These are phyloP conservation scores for Anthopleura sola DNA, from an alignment of 64 coral and sea anemone genomes.

Conservation along the genomic window DNA sequence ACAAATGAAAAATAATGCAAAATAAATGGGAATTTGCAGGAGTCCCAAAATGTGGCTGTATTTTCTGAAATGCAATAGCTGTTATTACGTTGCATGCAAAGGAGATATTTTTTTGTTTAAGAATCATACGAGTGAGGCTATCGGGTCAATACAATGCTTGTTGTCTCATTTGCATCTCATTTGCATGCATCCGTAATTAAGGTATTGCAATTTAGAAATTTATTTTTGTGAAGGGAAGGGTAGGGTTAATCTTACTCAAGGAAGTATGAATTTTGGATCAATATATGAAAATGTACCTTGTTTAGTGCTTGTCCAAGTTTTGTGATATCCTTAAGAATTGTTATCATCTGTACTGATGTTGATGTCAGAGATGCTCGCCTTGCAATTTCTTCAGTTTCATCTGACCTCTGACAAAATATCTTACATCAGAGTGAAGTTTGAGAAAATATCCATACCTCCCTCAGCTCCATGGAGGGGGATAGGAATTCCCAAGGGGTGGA, in stretches of 20 bases:
- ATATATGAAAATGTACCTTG: slow-evolving; percentile 41
- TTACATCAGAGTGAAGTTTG: no score
- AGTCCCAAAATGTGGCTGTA: not conserved
- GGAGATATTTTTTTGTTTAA: no score
- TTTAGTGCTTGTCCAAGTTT: slow-evolving; percentile 60
- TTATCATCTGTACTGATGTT: slow-evolving; percentile 62
- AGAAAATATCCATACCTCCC: not conserved
- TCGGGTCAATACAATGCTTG: no score
- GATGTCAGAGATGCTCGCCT: slow-evolving; percentile 18
- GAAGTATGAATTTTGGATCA: not conserved
- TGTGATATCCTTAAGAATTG: slow-evolving; percentile 68
- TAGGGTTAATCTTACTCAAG: no score
- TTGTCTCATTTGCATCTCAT: no score
- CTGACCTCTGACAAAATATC: not conserved
- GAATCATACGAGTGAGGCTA: no score
- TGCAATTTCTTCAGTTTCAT: slow-evolving; percentile 27
- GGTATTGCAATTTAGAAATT: no score
- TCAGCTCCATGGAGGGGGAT: no score
- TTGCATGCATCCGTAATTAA: no score
- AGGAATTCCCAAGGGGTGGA: not conserved
- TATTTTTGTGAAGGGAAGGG: no score
- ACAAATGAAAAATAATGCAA: not conserved
- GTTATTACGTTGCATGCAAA: no score
- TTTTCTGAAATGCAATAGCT: no score
- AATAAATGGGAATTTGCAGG: not conserved